These are phyloP conservation scores for Apostichopus californicus DNA, from an alignment of 35 echinoderm and acorn worm species.

Conservation along the genomic window DNA sequence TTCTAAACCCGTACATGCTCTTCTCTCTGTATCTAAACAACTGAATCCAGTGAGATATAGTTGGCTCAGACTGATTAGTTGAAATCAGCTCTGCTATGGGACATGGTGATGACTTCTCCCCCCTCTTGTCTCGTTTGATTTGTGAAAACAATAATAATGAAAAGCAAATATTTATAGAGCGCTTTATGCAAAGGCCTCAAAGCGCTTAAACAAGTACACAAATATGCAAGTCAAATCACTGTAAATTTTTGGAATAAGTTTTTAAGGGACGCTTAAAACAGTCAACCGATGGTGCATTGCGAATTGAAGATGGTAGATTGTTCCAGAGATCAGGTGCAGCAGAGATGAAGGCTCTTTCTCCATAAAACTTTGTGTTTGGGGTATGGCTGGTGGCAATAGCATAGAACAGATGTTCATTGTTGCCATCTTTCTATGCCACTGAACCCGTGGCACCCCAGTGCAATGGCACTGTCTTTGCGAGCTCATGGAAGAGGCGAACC, in stretches of 20 bases:
- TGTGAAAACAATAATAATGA: background rate
- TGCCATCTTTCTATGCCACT: conserved; percentile 31
- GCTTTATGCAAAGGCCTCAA: too few relatives aligned
- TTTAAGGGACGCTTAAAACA: too few relatives aligned
- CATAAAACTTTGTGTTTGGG: too few relatives aligned
- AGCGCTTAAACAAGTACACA: too few relatives aligned
- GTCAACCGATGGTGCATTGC: too few relatives aligned
- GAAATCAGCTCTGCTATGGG: conserved; percentile 1
- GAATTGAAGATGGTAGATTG: too few relatives aligned
- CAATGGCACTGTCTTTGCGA: conserved; percentile 11
- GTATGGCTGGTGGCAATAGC: background rate
- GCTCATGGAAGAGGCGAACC: background rate
- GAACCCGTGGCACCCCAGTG: conserved; percentile 29
- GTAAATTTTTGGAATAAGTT: too few relatives aligned
- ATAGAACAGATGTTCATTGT: conserved; percentile 8
- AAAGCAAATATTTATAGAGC: background rate
- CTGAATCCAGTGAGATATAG: background rate
- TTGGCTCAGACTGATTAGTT: conserved; percentile 27
- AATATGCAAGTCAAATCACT: too few relatives aligned
- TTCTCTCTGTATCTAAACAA: conserved; percentile 15
- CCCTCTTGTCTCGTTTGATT: background rate
- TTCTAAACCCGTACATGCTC: background rate
- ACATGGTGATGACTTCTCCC: conserved; percentile 5
- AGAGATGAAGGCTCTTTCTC: too few relatives aligned
- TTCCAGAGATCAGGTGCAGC: too few relatives aligned